Percentiles rank a stretch among this genome's conserved stretches.
These are phyloP conservation scores for Chiloscyllium plagiosum DNA, from an alignment of 2,113 vertebrate genomes.

Conservation along the genomic window DNA sequence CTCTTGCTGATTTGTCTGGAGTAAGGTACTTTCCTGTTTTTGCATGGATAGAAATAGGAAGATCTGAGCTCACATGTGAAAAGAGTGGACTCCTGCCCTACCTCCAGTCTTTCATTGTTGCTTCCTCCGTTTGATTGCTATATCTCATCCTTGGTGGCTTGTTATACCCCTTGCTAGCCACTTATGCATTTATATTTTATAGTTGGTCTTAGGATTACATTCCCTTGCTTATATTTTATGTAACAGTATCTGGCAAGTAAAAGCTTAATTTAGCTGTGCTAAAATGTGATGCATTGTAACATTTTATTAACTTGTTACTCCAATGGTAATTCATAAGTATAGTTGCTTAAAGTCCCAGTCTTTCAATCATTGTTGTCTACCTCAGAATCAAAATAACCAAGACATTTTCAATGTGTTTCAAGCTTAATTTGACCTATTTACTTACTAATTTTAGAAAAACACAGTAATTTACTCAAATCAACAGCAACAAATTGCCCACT, in stretches of 20 bases:
- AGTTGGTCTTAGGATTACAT: not conserved
- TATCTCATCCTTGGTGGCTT: not conserved
- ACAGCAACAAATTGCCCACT: conserved; percentile 12
- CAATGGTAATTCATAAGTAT: not conserved
- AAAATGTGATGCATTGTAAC: not conserved
- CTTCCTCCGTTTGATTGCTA: not conserved
- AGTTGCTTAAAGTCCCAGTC: not conserved
- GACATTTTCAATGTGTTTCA: not conserved
- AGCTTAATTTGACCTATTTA: conserved; percentile 15
- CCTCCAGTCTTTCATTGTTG: conserved; percentile 17
- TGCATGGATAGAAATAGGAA: not conserved
- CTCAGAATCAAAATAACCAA: not conserved
- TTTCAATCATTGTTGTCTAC: not conserved
- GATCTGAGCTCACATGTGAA: not conserved
- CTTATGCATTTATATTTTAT: not conserved
- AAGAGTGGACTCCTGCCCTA: not conserved
- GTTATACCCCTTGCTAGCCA: not conserved
- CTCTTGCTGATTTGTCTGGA: not conserved
- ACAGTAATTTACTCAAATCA: conserved; percentile 9
- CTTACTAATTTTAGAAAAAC: conserved; percentile 27
- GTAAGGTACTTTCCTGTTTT: not conserved
- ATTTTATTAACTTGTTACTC: not conserved
- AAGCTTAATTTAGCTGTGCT: not conserved
- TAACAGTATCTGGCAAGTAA: not conserved
- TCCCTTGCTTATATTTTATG: not conserved